A percentile compares a stretch with the other conserved stretches of the same genome.
Conservation (phyloP, 2,888 invertebrate species). For the Idaea aversata region DNA sequence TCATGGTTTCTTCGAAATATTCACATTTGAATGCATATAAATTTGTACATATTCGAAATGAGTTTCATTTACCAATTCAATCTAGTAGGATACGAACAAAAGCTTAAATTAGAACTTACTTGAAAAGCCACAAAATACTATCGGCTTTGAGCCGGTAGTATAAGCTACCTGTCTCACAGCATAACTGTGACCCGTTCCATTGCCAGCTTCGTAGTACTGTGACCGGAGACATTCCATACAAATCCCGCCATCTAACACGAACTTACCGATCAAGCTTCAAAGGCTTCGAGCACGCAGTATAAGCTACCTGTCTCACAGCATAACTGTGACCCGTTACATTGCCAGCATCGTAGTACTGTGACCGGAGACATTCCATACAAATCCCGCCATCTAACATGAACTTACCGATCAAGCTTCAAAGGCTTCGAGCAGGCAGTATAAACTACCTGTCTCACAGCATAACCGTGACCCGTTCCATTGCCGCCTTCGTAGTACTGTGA, state of each 20-base stretch:
- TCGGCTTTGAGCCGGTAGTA: conserved; percentile 75
- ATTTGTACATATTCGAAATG: not conserved
- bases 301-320: conserved; percentile 84
- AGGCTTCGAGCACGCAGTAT: conserved; percentile 76
- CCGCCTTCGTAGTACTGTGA: conserved; percentile 86
- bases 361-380: conserved; percentile 87
- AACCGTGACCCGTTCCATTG: conserved; percentile 82
- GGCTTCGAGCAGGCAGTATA: conserved; percentile 79
- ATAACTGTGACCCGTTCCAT: conserved; percentile 81
- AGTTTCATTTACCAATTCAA: not conserved
- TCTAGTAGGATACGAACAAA: too few relatives aligned
- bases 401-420: too few relatives aligned
- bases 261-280: conserved; percentile 42
- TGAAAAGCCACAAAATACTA: conserved; percentile 25
- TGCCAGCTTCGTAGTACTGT: conserved; percentile 85
- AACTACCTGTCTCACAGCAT: conserved; percentile 83
- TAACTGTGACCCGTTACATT: conserved; percentile 82
- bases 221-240: conserved; percentile 88
- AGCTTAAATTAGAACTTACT: conserved; percentile 46
- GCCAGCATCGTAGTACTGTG: conserved; percentile 85
- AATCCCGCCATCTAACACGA: conserved; percentile 86
- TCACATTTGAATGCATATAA: conserved; percentile 53
- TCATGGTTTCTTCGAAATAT: conserved; percentile 82
- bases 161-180: conserved; percentile 85
- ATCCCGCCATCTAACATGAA: conserved; percentile 87